A percentile compares a stretch with the other conserved stretches of the same genome.
Conservation (phyloP, 2,113 vertebrate species). For the Paramormyrops kingsleyae region DNA sequence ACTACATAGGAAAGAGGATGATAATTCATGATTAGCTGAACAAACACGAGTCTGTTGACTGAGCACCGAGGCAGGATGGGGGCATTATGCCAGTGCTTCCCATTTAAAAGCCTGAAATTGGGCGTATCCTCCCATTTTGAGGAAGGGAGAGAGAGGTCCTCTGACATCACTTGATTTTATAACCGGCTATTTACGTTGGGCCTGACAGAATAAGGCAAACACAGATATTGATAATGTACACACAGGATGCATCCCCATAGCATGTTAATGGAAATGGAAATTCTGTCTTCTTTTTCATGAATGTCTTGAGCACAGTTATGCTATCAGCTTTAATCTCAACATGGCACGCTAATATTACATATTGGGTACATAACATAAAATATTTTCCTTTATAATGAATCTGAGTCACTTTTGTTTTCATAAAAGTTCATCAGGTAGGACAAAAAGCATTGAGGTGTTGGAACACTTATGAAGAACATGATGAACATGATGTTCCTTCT, state of each 20-base stretch:
- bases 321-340: not conserved
- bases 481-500: not conserved
- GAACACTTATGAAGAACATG: not conserved
- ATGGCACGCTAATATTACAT: not conserved
- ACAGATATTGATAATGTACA: slow-evolving; percentile 18
- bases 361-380: not conserved
- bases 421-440: not conserved
- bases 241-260: slow-evolving; percentile 13
- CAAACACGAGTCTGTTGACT: slow-evolving; percentile 21
- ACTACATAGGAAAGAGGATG: slow-evolving; percentile 8
- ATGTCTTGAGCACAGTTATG: slow-evolving; percentile 11
- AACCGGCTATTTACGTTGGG: slow-evolving; percentile 17
- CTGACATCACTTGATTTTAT: slow-evolving; percentile 23
- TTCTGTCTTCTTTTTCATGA: slow-evolving; percentile 2
- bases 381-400: not conserved
- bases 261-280: slow-evolving; percentile 13
- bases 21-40: slow-evolving; percentile 17
- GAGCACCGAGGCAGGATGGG: not conserved
- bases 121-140: not conserved
- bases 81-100: slow-evolving; percentile 4
- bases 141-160: not conserved
- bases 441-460: not conserved
- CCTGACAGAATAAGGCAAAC: slow-evolving; percentile 20
- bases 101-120: slow-evolving; percentile 17
- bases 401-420: not conserved